A percentile compares a stretch with the other conserved stretches of the same genome.
phyloP scores from a whole-genome alignment of 2,113 vertebrate species.

The Thamnaconus septentrionalis region DNA sequence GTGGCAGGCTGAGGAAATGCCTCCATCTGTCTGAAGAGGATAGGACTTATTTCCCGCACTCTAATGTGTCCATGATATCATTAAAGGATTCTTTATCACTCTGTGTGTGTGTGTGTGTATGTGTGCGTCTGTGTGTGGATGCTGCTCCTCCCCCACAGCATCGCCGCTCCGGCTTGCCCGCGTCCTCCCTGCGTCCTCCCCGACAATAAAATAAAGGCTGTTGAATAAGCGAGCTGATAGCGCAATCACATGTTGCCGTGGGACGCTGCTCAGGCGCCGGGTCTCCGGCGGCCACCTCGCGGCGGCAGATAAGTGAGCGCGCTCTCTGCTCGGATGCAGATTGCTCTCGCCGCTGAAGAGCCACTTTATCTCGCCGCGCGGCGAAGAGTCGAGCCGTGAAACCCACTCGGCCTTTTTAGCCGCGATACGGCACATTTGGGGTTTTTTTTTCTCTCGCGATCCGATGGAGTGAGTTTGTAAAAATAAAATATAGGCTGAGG shows the following conservation, averaged over 20 bases:
- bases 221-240: slow-evolving; percentile 40
- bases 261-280: slow-evolving; percentile 8
- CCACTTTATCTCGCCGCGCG: slow-evolving; percentile 14
- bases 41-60: slow-evolving; percentile 21
- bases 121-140: background rate
- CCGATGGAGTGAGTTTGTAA: too few species aligned
- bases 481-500: too few species aligned
- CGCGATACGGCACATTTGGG: slow-evolving; percentile 17
- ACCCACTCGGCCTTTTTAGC: slow-evolving; percentile 7
- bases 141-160: too few species aligned
- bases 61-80: slow-evolving; percentile 22
- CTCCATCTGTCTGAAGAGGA: slow-evolving; percentile 23
- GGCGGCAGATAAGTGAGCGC: slow-evolving; percentile 17
- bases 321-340: slow-evolving; percentile 10
- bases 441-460: background rate
- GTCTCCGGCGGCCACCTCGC: slow-evolving; percentile 22
- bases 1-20: background rate
- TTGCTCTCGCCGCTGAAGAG: slow-evolving; percentile 15
- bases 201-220: slow-evolving; percentile 50
- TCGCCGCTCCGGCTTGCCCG: background rate
- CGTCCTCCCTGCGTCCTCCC: slow-evolving; percentile 7
- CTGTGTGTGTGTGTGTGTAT: slow-evolving; percentile 4
- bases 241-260: slow-evolving; percentile 37
- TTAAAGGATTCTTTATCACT: slow-evolving; percentile 15
- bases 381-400: slow-evolving; percentile 21